Evolutionary conservation across 2,113 vertebrate genomes (phyloP).

Genomic region (Rutilus rutilus): DNA sequence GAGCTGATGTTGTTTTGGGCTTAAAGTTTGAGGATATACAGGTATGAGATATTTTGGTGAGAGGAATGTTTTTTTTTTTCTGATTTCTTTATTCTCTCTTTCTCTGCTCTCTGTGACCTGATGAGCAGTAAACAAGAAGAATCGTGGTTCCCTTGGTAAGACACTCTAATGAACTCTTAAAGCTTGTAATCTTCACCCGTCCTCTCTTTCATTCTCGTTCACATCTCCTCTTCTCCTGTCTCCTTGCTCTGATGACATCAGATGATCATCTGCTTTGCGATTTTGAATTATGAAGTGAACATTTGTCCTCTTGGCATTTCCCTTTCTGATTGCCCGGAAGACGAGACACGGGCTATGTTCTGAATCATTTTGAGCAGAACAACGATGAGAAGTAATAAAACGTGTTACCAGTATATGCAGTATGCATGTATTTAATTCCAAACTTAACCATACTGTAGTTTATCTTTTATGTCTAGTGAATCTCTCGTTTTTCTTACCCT

Average conservation of each 20-base stretch:
- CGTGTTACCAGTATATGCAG: too few species aligned
- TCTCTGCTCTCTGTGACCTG: conserved; percentile 3
- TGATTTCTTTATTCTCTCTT: conserved; percentile 1
- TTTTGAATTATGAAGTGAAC: conserved; percentile 23
- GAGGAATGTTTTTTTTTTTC: conserved; percentile 1
- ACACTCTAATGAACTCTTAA: conserved; percentile 21
- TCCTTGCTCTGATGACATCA: conserved; percentile 19
- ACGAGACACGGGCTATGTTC: neutral
- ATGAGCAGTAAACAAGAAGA: conserved; percentile 47
- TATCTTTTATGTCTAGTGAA: neutral
- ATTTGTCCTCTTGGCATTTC: conserved; percentile 3
- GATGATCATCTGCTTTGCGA: conserved; percentile 22
- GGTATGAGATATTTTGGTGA: neutral
- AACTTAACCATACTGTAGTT: neutral
- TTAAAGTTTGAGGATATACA: neutral
- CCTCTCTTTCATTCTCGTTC: neutral
- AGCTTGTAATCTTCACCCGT: conserved; percentile 1
- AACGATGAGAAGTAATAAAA: neutral
- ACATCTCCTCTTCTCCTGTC: conserved; percentile 1
- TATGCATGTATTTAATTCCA: too few species aligned
- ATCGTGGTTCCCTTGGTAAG: conserved; percentile 45
- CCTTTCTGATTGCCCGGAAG: neutral
- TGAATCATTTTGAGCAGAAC: neutral
- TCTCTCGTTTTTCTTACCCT: neutral
- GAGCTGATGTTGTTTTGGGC: neutral